Conservation (phyloP, 37 sponge, comb jelly and placozoan genomes). For the Oopsacas minuta region DNA sequence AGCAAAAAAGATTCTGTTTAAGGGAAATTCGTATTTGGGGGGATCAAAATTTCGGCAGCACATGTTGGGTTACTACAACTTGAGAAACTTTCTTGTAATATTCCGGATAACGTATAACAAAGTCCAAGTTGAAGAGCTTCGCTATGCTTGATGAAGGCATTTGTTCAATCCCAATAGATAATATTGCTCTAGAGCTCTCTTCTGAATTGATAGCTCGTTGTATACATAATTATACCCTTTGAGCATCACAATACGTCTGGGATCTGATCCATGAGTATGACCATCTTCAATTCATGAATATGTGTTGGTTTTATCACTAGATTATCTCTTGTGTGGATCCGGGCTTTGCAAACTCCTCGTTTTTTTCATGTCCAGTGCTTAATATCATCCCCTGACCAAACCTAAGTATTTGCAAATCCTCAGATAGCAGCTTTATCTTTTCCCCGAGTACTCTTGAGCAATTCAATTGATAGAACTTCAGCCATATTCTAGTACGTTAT, state of each 20-base stretch:
- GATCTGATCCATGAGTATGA: not conserved
- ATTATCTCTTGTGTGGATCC: not conserved
- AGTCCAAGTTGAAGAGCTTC: not conserved
- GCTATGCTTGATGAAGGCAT: not conserved
- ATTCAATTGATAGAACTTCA: no score
- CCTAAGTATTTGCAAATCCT: no score
- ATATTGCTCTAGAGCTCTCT: not conserved
- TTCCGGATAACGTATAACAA: not conserved
- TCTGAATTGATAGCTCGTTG: not conserved
- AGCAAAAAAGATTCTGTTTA: not conserved
- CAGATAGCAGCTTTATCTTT: no score
- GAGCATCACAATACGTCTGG: not conserved
- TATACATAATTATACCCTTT: not conserved
- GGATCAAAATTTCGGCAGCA: not conserved
- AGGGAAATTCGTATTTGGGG: not conserved
- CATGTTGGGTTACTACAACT: conserved; percentile 9
- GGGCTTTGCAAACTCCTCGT: not conserved
- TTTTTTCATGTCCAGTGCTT: not conserved
- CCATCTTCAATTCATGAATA: no score
- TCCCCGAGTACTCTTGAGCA: no score
- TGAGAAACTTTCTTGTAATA: not conserved
- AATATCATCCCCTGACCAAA: not conserved
- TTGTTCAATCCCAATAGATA: not conserved
- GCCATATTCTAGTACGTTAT: no score
- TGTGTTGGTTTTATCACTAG: not conserved